These are phyloP conservation scores for Lepidocyrtinus sp. DNA, from an alignment of 2,888 invertebrate genomes.

Conservation along the genomic window DNA sequence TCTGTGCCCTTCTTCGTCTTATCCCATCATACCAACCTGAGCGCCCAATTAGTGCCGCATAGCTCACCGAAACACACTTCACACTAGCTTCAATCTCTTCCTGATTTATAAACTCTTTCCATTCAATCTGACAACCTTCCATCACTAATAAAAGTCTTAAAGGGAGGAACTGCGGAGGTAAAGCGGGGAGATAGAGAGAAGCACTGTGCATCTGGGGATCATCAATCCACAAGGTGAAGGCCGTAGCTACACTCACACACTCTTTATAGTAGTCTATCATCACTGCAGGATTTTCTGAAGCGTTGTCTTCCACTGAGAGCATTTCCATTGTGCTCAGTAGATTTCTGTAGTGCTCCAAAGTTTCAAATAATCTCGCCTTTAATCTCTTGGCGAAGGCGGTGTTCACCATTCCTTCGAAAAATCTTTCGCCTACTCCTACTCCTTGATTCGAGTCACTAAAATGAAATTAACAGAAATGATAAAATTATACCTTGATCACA, in stretches of 20 bases:
- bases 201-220: conserved; percentile 82
- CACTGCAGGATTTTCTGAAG: conserved; percentile 62
- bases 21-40: conserved; percentile 62
- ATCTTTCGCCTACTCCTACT: conserved; percentile 80
- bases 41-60: conserved; percentile 51
- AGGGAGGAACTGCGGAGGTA: conserved; percentile 83
- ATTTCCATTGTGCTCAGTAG: conserved; percentile 31
- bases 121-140: conserved; percentile 73
- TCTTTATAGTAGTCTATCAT: conserved; percentile 65
- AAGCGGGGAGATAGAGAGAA: conserved; percentile 78
- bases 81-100: conserved; percentile 53
- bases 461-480: conserved; percentile 62
- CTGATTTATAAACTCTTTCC: conserved; percentile 64
- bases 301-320: conserved; percentile 45
- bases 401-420: conserved; percentile 82
- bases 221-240: conserved; percentile 83
- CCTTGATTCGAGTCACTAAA: conserved; percentile 74
- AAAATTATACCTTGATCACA: not conserved
- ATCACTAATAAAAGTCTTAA: conserved; percentile 78
- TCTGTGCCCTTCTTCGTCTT: conserved; percentile 40
- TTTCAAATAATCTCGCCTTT: conserved; percentile 79
- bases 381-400: conserved; percentile 80
- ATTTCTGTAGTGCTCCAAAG: conserved; percentile 71
- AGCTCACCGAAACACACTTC: conserved; percentile 40
- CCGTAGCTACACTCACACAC: conserved; percentile 77